phyloP scores from a whole-genome alignment of 1,140 invertebrate genomes.

The Orius insidiosus region DNA sequence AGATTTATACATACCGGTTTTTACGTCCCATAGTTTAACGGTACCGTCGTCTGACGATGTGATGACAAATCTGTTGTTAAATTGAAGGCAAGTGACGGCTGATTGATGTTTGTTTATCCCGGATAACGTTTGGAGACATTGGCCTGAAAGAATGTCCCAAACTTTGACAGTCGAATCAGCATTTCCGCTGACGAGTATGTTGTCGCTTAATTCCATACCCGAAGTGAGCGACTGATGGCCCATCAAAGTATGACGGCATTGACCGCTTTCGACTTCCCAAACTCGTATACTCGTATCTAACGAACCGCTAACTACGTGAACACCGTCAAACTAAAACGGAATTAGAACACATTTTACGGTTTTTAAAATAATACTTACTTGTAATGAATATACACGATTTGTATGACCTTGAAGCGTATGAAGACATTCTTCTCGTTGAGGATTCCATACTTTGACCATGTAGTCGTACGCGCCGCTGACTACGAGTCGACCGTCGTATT shows the following conservation, averaged over 20 bases:
- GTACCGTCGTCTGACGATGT: constrained; percentile 99
- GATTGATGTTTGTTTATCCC: constrained; percentile 94
- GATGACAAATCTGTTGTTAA: constrained; percentile 94
- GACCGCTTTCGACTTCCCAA: constrained; percentile 90
- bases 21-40: constrained; percentile 96
- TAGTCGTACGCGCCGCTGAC: constrained; percentile 97
- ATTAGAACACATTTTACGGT: too few species aligned
- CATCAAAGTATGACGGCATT: constrained; percentile 82
- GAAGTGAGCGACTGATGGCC: constrained; percentile 96
- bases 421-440: constrained; percentile 82
- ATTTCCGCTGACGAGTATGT: constrained; percentile 94
- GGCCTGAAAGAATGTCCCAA: constrained; percentile 94
- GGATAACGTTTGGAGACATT: constrained; percentile 90
- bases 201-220: constrained; percentile 91
- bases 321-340: constrained; percentile 89
- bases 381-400: constrained; percentile 95
- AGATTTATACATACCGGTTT: constrained; percentile 47
- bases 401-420: constrained; percentile 93
- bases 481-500: constrained; percentile 90
- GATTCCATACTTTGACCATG: constrained; percentile 98
- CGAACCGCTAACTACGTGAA: constrained; percentile 94
- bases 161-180: constrained; percentile 99
- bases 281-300: constrained; percentile 95
- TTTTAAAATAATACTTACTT: constrained; percentile 39
- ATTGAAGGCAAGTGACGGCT: constrained; percentile 95